Evolutionary conservation across 2,888 invertebrate genomes (phyloP).

Genomic region (Caenorhabditis virilis): DNA sequence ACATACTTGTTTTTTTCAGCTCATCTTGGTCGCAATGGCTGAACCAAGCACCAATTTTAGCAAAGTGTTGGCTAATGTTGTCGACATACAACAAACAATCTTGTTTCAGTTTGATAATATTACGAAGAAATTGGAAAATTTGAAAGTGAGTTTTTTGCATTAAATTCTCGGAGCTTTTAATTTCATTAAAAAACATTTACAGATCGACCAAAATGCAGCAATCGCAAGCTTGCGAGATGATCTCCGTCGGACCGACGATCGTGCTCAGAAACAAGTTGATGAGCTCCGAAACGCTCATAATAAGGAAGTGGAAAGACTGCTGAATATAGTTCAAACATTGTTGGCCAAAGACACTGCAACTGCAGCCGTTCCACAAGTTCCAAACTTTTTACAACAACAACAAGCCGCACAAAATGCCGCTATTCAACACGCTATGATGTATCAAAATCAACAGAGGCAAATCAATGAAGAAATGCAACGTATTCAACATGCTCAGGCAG

Average conservation of each 20-base stretch:
- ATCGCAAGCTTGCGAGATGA: slow-evolving; percentile 34
- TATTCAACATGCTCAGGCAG: slow-evolving; percentile 10
- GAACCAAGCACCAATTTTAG: slow-evolving; percentile 16
- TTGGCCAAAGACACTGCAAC: slow-evolving; percentile 12
- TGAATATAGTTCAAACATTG: slow-evolving; percentile 35
- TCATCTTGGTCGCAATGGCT: not conserved
- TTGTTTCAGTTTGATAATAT: slow-evolving; percentile 30
- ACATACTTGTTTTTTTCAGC: too few relatives aligned
- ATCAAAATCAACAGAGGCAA: not conserved
- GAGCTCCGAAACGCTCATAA: slow-evolving; percentile 20
- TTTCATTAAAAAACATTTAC: slow-evolving; percentile 2
- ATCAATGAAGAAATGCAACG: not conserved
- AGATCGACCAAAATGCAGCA: slow-evolving; percentile 26
- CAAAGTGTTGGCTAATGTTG: slow-evolving; percentile 43
- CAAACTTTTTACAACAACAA: slow-evolving; percentile 18
- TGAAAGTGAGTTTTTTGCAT: slow-evolving; percentile 25
- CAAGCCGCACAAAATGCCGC: slow-evolving; percentile 11
- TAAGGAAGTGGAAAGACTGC: slow-evolving; percentile 43
- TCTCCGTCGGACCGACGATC: slow-evolving; percentile 28
- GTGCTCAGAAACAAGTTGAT: slow-evolving; percentile 16
- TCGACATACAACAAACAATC: slow-evolving; percentile 46
- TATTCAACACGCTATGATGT: not conserved
- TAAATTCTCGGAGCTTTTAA: not conserved
- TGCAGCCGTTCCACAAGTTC: slow-evolving; percentile 10
- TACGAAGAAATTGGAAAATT: slow-evolving; percentile 34